Evolutionary conservation across 2,797 vertebrate species (phyloP), one percentile per base, ranked within the genome.

Genomic region (Synanceia verrucosa): DNA sequence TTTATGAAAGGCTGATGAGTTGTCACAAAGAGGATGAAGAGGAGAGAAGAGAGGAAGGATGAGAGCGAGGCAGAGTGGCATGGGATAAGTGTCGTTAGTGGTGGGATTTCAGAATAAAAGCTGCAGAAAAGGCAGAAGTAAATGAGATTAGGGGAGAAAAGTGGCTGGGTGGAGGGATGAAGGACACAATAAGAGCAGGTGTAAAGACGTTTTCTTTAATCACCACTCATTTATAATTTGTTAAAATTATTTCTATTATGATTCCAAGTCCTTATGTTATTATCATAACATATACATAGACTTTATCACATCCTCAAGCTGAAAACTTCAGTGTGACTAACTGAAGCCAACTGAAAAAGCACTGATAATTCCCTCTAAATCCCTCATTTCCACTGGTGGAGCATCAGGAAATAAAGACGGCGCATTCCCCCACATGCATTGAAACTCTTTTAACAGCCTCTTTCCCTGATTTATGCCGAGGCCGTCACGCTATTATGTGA

Each of bases 141-240:
- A 86, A 85, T 84, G 43, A 89, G 68, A 80, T 85, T 86, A 86
- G 53, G 59, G 65, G 80, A 81, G 61, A 83, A 81, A 85, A 84
- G 77, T 78, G 61, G 13, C 51, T 46, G 73, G 76, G 70, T 23
- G 39, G 28, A 70, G 24, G 61, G 57, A 78, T 34, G 66, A 73
- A 24, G 23, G 48, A 29, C 48, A 82, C 70, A 81, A 74, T 65
- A 52, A 62, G 34, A 5, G 14, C 78, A 81, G 73, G 69, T 82
- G 82, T 61, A 61, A 65, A 71, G 65, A 29, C 28, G 53, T 3
- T 64, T 51, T 44, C 29, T 67, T 62, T 44, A 66, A 52, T 29
- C n/a, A 48, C 10, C 31, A 6, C n/a, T 53, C 13, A 78, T 71
- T 65, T 26, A 37, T 48, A 8, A 6, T 50, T 26, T 58, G 14